Evolutionary conservation across 2,113 vertebrate species (phyloP).

Genomic region (Chamaetylas fuelleborni): DNA sequence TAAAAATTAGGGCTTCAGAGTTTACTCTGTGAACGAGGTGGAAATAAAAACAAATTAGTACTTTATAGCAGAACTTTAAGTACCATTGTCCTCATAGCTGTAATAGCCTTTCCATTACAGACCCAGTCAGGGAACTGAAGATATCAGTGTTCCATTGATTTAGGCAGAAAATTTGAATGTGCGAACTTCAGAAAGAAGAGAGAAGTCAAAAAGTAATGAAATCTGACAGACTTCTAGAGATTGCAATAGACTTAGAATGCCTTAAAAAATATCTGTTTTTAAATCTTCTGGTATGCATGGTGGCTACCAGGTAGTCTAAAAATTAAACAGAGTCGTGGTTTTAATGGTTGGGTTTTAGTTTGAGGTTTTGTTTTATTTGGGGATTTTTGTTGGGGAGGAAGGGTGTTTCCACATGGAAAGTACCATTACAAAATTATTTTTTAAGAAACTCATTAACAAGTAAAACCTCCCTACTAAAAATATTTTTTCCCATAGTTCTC

Average conservation of each 20-base stretch:
- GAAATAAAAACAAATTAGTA: constrained; percentile 57
- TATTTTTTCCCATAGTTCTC: neutral
- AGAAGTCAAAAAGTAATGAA: neutral
- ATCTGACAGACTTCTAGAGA: neutral
- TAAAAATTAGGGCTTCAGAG: constrained; percentile 38
- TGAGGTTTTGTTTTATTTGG: neutral
- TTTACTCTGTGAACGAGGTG: constrained; percentile 29
- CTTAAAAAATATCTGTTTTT: neutral
- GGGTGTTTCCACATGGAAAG: neutral
- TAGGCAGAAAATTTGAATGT: neutral
- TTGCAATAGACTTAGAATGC: neutral
- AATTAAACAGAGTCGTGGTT: neutral
- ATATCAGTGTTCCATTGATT: neutral
- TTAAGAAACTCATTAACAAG: neutral
- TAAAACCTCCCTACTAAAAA: neutral
- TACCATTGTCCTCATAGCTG: neutral
- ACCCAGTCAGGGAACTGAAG: neutral
- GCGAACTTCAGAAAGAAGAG: neutral
- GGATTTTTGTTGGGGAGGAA: rapidly evolving
- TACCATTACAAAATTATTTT: neutral
- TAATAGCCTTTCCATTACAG: neutral
- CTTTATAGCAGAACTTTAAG: neutral
- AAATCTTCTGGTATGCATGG: neutral
- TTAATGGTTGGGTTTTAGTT: neutral
- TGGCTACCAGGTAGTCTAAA: neutral